These are phyloP conservation scores for Agrochola macilenta DNA, from an alignment of 2,888 invertebrate genomes.

Conservation along the genomic window DNA sequence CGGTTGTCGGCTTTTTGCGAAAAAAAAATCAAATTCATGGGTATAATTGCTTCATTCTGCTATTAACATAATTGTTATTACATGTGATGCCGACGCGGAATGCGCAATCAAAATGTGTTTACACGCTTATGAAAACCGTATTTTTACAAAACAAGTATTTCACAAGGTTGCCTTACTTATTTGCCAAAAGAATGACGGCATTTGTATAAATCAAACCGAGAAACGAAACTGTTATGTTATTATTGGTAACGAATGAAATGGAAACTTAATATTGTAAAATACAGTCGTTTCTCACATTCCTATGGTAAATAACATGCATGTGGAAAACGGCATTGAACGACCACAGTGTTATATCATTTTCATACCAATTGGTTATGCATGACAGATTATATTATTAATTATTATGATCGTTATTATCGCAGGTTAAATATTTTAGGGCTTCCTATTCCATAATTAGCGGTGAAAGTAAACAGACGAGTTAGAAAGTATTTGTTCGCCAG, in stretches of 20 bases:
- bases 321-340: not conserved
- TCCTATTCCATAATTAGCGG: conserved; percentile 73
- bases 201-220: conserved; percentile 17
- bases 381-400: conserved; percentile 42
- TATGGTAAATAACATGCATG: not conserved
- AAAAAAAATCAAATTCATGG: conserved; percentile 63
- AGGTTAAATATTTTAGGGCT: conserved; percentile 72
- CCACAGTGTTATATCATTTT: conserved; percentile 7
- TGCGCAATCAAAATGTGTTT: conserved; percentile 57
- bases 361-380: conserved; percentile 13
- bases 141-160: conserved; percentile 50
- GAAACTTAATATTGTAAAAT: conserved; percentile 4
- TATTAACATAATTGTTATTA: conserved; percentile 72
- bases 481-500: conserved; percentile 86
- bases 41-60: conserved; percentile 73
- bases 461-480: conserved; percentile 85
- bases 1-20: conserved; percentile 67
- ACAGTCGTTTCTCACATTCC: not conserved
- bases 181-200: conserved; percentile 39
- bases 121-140: conserved; percentile 53
- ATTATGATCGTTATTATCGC: conserved; percentile 45
- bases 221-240: conserved; percentile 5
- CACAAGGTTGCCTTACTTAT: conserved; percentile 33
- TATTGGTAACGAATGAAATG: conserved; percentile 17
- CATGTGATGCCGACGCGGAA: conserved; percentile 52